Percentiles rank a stretch among this genome's conserved stretches.
phyloP scores from a whole-genome alignment of 2,113 vertebrate species.

The Pipra filicauda region DNA sequence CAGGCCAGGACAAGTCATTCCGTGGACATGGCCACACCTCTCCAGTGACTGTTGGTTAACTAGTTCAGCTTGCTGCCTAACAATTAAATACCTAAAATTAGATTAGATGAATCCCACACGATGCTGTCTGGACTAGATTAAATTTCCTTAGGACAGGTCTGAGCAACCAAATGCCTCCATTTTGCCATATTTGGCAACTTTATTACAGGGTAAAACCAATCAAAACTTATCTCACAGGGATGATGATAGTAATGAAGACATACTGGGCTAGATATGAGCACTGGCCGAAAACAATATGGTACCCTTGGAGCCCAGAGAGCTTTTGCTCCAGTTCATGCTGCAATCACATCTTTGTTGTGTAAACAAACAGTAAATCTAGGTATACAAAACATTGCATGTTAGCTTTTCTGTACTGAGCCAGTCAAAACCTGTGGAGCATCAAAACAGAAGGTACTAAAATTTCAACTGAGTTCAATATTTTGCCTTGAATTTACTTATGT shows the following conservation, averaged over 20 bases:
- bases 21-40: background rate
- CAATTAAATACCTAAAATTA: constrained; percentile 41
- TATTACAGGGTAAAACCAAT: background rate
- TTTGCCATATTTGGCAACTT: background rate
- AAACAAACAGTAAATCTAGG: background rate
- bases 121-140: background rate
- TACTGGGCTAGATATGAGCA: background rate
- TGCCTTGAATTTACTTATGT: background rate
- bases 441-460: background rate
- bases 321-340: background rate
- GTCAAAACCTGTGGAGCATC: background rate
- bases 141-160: background rate
- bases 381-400: background rate
- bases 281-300: background rate
- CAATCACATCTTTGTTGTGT: background rate
- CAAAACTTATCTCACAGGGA: background rate
- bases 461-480: background rate
- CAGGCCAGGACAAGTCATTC: background rate
- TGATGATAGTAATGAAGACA: background rate
- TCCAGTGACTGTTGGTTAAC: background rate
- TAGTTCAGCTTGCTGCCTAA: background rate
- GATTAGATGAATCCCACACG: background rate
- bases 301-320: background rate
- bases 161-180: background rate
- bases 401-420: background rate